A percentile compares a stretch with the other conserved stretches of the same genome.
Conservation (phyloP, 2,113 vertebrate genomes). For the Geococcyx californianus region DNA sequence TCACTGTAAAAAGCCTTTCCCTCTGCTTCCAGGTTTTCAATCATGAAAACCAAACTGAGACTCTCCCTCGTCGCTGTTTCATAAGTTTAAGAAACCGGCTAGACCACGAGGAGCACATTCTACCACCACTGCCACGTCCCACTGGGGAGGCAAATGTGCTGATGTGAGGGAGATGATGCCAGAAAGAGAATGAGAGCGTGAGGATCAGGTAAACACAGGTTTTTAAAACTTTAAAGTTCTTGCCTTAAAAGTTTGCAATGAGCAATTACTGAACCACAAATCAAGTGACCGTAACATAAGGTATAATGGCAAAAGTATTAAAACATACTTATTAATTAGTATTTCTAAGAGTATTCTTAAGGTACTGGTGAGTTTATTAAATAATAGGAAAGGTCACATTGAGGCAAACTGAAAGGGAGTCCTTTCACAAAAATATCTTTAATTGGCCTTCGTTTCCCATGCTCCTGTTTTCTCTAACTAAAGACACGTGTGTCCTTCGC, state of each 20-base stretch:
- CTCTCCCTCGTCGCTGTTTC: background rate
- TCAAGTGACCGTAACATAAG: background rate
- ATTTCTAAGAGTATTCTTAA: background rate
- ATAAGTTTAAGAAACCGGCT: background rate
- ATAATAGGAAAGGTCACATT: background rate
- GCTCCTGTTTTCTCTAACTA: background rate
- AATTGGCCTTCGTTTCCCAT: conserved; percentile 5
- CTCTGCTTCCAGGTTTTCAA: background rate
- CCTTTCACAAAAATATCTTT: background rate
- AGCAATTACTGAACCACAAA: background rate
- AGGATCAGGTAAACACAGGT: background rate
- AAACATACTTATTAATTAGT: background rate
- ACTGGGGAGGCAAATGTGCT: fast-evolving
- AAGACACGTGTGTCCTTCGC: background rate
- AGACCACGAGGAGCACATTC: background rate
- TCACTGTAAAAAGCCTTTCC: background rate
- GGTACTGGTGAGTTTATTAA: background rate
- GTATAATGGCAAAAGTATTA: background rate
- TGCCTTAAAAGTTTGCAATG: background rate
- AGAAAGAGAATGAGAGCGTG: background rate
- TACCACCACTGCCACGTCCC: background rate
- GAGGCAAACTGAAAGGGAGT: background rate
- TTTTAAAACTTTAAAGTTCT: background rate
- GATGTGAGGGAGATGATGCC: fast-evolving
- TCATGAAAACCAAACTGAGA: background rate